Percentiles rank a stretch among this genome's conserved stretches.
These are phyloP conservation scores for Fundulus diaphanus DNA, from an alignment of 2,797 vertebrate species.

Conservation along the genomic window DNA sequence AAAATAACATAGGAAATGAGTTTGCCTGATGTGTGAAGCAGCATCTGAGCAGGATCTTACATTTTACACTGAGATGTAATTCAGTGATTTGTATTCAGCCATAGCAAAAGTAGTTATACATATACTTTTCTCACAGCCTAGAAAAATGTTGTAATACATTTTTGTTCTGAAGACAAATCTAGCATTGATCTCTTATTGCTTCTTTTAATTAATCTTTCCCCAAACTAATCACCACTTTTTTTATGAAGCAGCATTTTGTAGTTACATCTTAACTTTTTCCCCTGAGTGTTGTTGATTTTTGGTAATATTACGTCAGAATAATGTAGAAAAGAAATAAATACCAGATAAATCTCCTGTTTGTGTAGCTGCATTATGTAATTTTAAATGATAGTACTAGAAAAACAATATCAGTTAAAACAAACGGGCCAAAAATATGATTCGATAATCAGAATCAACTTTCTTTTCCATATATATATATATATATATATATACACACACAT, in stretches of 20 bases:
- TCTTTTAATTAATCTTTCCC: background rate
- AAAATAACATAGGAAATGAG: background rate
- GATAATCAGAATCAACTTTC: too few species aligned
- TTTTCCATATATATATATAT: too few species aligned
- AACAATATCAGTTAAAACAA: too few species aligned
- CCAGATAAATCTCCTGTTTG: too few species aligned
- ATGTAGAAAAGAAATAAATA: too few species aligned
- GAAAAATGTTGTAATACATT: slow-evolving; percentile 3
- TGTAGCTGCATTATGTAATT: too few species aligned
- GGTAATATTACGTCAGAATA: too few species aligned
- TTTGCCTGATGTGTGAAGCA: background rate
- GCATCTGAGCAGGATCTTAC: background rate
- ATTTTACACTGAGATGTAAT: slow-evolving; percentile 5
- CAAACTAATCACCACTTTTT: background rate
- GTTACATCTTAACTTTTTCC: background rate
- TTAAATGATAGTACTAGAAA: too few species aligned
- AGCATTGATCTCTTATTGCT: background rate
- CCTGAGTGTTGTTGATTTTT: background rate
- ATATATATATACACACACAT: too few species aligned
- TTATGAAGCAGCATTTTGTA: background rate
- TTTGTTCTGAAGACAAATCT: slow-evolving; percentile 31
- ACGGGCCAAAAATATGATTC: too few species aligned
- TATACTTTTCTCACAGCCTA: slow-evolving; percentile 12
- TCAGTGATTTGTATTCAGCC: slow-evolving; percentile 5
- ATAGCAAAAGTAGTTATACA: slow-evolving; percentile 7